Evolutionary conservation across 2,113 vertebrate genomes (phyloP).

Genomic region (Emberiza fucata): DNA sequence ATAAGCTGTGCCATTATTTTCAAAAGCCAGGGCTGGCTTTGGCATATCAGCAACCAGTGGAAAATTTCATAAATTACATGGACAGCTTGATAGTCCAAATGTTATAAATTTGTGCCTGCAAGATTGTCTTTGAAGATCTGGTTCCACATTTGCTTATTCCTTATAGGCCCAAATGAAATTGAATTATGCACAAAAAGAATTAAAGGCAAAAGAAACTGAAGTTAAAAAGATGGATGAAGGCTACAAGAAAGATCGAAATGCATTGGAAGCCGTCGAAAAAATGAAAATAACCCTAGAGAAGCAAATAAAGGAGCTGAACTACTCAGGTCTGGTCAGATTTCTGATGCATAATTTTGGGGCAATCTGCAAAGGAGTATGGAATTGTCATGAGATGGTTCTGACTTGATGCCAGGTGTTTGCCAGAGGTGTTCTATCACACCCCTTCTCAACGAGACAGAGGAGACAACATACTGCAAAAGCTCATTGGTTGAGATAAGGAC

Average conservation of each 20-base stretch:
- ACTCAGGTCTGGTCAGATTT: conserved; percentile 78
- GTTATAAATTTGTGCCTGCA: not conserved
- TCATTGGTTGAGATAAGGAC: rapidly evolving
- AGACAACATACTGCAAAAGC: not conserved
- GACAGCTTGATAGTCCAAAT: not conserved
- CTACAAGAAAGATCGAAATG: conserved; percentile 85
- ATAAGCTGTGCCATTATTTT: not conserved
- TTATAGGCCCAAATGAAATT: conserved; percentile 90
- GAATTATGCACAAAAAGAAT: conserved; percentile 85
- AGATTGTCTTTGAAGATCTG: not conserved
- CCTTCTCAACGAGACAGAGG: not conserved
- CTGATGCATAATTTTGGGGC: not conserved
- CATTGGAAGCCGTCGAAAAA: conserved; percentile 75
- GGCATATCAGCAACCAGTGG: not conserved
- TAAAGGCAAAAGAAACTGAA: conserved; percentile 87
- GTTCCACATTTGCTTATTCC: not conserved
- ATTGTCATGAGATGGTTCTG: not conserved
- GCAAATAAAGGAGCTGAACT: conserved; percentile 83
- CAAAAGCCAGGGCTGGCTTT: not conserved
- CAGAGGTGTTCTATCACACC: rapidly evolving
- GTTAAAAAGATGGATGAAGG: conserved; percentile 88
- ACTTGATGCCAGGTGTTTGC: not conserved
- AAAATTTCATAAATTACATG: not conserved
- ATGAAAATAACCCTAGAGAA: conserved; percentile 79
- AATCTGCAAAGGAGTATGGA: not conserved